These are phyloP conservation scores for Takifugu rubripes DNA, from an alignment of 2,797 vertebrate species.

Conservation along the genomic window DNA sequence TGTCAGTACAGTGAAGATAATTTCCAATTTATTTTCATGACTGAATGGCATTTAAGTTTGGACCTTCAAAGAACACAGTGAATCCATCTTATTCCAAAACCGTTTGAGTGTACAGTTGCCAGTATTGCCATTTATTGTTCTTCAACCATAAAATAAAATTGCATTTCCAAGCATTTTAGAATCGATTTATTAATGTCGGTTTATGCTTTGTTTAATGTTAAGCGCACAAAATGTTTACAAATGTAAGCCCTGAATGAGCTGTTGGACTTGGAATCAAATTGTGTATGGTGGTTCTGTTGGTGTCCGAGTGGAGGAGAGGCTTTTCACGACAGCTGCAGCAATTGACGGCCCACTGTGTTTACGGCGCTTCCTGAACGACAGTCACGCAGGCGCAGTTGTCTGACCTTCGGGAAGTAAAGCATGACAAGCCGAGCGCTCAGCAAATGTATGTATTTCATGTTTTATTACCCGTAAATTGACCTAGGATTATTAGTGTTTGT, in stretches of 20 bases:
- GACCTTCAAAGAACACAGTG: too few species aligned
- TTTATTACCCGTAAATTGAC: neutral
- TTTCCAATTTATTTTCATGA: too few species aligned
- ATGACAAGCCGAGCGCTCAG: conserved; percentile 68
- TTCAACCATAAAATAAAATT: too few species aligned
- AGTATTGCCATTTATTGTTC: neutral
- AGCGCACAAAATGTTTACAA: too few species aligned
- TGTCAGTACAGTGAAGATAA: too few species aligned
- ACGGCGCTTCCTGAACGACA: neutral
- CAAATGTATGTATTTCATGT: conserved; percentile 58
- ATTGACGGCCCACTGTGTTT: neutral
- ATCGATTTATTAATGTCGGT: neutral
- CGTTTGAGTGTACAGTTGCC: neutral
- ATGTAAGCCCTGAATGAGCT: neutral
- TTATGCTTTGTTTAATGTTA: too few species aligned
- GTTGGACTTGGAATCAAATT: neutral
- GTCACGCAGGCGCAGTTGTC: conserved; percentile 38
- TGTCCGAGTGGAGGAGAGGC: conserved; percentile 34
- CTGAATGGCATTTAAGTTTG: too few species aligned
- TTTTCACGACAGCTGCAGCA: neutral
- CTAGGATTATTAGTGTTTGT: neutral
- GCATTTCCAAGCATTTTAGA: too few species aligned
- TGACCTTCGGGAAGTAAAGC: conserved; percentile 59
- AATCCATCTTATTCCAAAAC: neutral
- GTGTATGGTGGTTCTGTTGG: conserved; percentile 15